Conservation (phyloP, 2,888 invertebrate genomes). For the Portevinia maculata region DNA sequence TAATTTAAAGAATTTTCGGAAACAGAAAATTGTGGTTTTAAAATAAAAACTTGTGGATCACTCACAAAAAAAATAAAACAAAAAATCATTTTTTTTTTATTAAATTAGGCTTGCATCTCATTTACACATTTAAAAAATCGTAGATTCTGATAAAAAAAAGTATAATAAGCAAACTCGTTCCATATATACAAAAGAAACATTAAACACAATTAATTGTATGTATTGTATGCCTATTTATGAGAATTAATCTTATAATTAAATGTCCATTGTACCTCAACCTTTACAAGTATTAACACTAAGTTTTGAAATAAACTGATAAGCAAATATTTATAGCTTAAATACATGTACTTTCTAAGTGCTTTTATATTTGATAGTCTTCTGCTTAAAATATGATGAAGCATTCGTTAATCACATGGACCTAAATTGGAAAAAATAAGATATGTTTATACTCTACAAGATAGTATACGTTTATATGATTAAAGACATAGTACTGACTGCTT, state of each 20-base stretch:
- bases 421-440: conserved; percentile 8
- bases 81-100: no score
- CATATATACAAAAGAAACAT: no score
- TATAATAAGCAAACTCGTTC: no score
- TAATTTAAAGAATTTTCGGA: no score
- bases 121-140: no score
- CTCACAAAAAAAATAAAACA: no score
- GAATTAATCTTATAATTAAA: conserved; percentile 45
- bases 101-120: no score
- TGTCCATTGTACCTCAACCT: conserved; percentile 73
- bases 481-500: conserved; percentile 38
- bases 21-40: no score
- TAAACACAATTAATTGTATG: no score
- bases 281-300: conserved; percentile 53
- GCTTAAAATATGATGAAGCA: not conserved
- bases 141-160: no score
- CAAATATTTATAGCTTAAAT: conserved; percentile 1
- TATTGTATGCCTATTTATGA: not conserved
- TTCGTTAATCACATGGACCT: conserved; percentile 18
- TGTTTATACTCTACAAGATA: not conserved
- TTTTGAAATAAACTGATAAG: conserved; percentile 7
- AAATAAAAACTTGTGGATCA: no score
- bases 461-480: not conserved
- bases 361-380: conserved; percentile 32
- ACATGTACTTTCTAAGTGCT: conserved; percentile 42